phyloP scores from a whole-genome alignment of 2,797 vertebrate genomes.

The Oryzias dopingdopingensis region DNA sequence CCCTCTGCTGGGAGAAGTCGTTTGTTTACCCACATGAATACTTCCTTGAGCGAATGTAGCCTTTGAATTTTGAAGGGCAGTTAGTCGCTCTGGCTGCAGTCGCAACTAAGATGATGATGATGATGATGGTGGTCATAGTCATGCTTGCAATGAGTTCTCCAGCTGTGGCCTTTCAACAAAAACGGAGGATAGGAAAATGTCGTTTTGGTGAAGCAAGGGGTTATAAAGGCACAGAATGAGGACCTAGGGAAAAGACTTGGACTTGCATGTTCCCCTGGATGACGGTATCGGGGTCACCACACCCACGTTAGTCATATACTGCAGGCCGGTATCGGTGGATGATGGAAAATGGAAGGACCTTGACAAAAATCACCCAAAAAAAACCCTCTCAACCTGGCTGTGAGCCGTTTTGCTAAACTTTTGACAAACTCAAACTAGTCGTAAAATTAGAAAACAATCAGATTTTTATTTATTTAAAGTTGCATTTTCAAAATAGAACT shows the following conservation, averaged over 20 bases:
- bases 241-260: slow-evolving; percentile 52
- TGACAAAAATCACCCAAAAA: slow-evolving; percentile 16
- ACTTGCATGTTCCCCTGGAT: slow-evolving; percentile 37
- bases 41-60: slow-evolving; percentile 33
- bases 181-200: slow-evolving; percentile 54
- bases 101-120: slow-evolving; percentile 34
- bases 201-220: slow-evolving; percentile 13
- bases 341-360: slow-evolving; percentile 14
- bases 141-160: slow-evolving; percentile 61
- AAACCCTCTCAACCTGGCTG: slow-evolving; percentile 37
- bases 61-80: slow-evolving; percentile 41
- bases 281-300: slow-evolving; percentile 47
- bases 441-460: not conserved
- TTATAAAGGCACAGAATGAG: slow-evolving; percentile 34
- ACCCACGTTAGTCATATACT: slow-evolving; percentile 19
- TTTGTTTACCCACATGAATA: slow-evolving; percentile 1
- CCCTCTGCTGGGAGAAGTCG: too few relatives aligned
- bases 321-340: slow-evolving; percentile 41
- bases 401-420: slow-evolving; percentile 14
- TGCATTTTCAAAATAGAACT: slow-evolving; percentile 16
- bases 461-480: slow-evolving; percentile 5
- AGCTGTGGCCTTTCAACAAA: slow-evolving; percentile 62
- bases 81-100: slow-evolving; percentile 28
- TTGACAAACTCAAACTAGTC: slow-evolving; percentile 19
- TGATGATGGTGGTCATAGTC: slow-evolving; percentile 31